These are phyloP conservation scores for Xanthia togata DNA, from an alignment of 2,888 invertebrate genomes.

Conservation along the genomic window DNA sequence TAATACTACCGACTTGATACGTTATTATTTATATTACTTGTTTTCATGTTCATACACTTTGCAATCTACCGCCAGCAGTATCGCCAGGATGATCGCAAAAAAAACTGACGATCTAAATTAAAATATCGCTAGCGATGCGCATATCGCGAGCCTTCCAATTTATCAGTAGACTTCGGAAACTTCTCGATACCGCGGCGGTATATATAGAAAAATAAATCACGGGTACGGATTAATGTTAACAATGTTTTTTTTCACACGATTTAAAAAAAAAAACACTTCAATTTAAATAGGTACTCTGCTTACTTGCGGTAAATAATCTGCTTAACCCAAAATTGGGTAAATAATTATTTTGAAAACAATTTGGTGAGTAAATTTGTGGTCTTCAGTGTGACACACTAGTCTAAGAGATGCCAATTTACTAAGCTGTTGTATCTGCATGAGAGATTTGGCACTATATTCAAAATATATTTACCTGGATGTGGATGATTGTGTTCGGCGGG, in stretches of 20 bases:
- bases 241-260: neutral
- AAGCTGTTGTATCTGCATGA: neutral
- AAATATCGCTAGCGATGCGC: slow-evolving; percentile 45
- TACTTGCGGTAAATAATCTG: too few species aligned
- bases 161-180: slow-evolving; percentile 26
- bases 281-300: neutral
- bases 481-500: slow-evolving; percentile 90
- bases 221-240: neutral
- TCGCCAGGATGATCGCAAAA: slow-evolving; percentile 25
- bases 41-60: slow-evolving; percentile 46
- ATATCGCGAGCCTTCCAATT: slow-evolving; percentile 36
- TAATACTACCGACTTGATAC: slow-evolving; percentile 36
- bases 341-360: neutral
- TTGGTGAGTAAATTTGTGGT: neutral
- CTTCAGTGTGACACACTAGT: neutral
- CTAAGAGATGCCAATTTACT: neutral
- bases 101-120: slow-evolving; percentile 45
- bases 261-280: neutral
- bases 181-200: neutral
- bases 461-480: slow-evolving; percentile 89
- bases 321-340: neutral
- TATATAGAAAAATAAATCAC: neutral
- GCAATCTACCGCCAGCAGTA: slow-evolving; percentile 34
- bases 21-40: slow-evolving; percentile 60
- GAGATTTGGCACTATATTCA: slow-evolving; percentile 10